Evolutionary conservation across 2,888 invertebrate species (phyloP), one percentile per base, ranked within the genome.

Genomic region (Hofmannophila pseudospretella): DNA sequence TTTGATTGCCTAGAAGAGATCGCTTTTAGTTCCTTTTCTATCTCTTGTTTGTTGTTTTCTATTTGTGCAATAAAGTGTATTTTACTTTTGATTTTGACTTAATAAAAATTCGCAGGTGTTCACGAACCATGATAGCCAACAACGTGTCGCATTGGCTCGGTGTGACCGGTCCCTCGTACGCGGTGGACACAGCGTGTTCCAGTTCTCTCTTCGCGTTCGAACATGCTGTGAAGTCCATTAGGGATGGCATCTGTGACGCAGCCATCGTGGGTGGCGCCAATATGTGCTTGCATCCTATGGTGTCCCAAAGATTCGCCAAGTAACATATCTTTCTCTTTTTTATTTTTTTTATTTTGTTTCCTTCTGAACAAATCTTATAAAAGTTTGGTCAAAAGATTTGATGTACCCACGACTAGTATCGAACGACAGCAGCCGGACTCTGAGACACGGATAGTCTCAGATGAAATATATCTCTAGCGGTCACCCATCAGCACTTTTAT

Each of bases 211-310:
- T 20, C 8, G 49, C 49, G 0, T 10, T 49, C n/a, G 47, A 51
- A 11, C 39, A 35, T 5, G 51, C 45, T 3, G 45, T 40, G 32
- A 41, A 36, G 20, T 36, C 46, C 1, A 42, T 52, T 7, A 26
- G 35, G 9, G 28, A 16, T 19, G 50, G 50, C 7, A 14, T 38
- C 8, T 52, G 52, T 13, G 49, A 51, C 2, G 20, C 45, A 7
- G 90, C 90, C 4, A 67, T 90, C 34, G 89, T 90, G 7, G 89
- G 84, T 7, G 89, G 89, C 9, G 71, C 76, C 14, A 88, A 80
- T 47, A 57, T 90, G 7, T 86, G 85, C 35, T 58, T 89, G 11
- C 86, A 88, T 39, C 89, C 89, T 1, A 5, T 35, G 3, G 19
- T 41, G 7, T 32, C 42, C 0, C 9, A 36, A 10, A 37, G 38